A percentile compares a stretch with the other conserved stretches of the same genome.
Conservation (phyloP, 1,140 invertebrate genomes). For the Manduca sexta region DNA sequence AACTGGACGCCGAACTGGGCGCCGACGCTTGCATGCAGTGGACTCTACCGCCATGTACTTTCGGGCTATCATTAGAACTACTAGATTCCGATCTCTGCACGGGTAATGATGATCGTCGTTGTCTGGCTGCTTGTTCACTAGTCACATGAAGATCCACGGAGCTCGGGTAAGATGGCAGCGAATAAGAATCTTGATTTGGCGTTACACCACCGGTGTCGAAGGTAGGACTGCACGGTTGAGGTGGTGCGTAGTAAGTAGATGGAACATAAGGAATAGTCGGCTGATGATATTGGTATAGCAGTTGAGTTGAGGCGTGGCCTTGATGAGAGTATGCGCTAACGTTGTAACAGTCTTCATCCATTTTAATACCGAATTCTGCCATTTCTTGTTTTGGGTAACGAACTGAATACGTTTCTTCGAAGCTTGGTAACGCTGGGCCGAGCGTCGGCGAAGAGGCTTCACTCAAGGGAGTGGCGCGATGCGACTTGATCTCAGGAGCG, state of each 20-base stretch:
- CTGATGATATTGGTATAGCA: constrained; percentile 77
- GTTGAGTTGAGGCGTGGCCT: constrained; percentile 64
- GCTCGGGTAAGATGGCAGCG: constrained; percentile 76
- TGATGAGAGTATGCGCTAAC: constrained; percentile 76
- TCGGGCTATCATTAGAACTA: constrained; percentile 79
- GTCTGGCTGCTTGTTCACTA: constrained; percentile 74
- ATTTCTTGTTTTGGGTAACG: constrained; percentile 77
- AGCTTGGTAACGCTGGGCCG: constrained; percentile 84
- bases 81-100: constrained; percentile 85
- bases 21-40: constrained; percentile 75
- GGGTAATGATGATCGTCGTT: constrained; percentile 81
- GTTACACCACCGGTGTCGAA: constrained; percentile 69
- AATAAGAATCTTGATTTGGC: constrained; percentile 75
- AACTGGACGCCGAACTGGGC: constrained; percentile 80
- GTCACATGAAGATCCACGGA: constrained; percentile 75
- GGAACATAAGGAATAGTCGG: constrained; percentile 71
- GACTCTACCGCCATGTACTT: constrained; percentile 71
- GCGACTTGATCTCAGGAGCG: constrained; percentile 54
- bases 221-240: constrained; percentile 72
- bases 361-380: constrained; percentile 79
- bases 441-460: constrained; percentile 60
- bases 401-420: constrained; percentile 89
- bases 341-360: constrained; percentile 85
- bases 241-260: constrained; percentile 72
- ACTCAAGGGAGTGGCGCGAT: constrained; percentile 54